A percentile compares a stretch with the other conserved stretches of the same genome.
These are phyloP conservation scores for Notothenia coriiceps DNA, from an alignment of 2,113 vertebrate genomes.

Conservation along the genomic window DNA sequence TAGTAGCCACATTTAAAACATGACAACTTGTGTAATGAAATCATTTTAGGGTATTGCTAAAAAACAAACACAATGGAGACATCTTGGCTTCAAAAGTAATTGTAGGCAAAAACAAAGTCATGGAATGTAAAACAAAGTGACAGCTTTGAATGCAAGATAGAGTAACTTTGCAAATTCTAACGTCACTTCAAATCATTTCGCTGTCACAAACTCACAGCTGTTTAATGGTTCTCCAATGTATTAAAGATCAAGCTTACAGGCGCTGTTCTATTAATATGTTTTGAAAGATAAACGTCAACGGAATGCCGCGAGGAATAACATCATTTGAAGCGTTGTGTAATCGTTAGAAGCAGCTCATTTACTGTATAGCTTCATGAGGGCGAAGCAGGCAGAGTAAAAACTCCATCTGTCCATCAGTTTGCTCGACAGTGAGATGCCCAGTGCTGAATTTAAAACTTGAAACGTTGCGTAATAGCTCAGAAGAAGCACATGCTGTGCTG, in stretches of 20 bases:
- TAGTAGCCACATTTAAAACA: not conserved
- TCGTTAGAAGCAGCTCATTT: conserved; percentile 9
- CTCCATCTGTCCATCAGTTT: too few relatives aligned
- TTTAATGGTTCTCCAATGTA: conserved; percentile 21
- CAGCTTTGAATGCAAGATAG: conserved; percentile 15
- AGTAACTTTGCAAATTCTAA: conserved; percentile 23
- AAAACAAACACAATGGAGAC: not conserved
- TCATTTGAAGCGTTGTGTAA: not conserved
- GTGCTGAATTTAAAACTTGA: conserved; percentile 25
- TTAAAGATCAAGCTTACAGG: conserved; percentile 37
- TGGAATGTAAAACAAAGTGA: conserved; percentile 11
- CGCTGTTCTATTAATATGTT: conserved; percentile 24
- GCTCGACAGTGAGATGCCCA: conserved; percentile 5
- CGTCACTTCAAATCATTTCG: conserved; percentile 2
- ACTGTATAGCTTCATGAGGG: not conserved
- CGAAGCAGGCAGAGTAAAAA: conserved; percentile 4
- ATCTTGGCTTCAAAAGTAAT: conserved; percentile 6
- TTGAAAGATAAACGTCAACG: conserved; percentile 17
- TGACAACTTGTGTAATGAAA: conserved; percentile 4
- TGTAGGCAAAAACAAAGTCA: not conserved
- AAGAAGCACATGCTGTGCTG: not conserved
- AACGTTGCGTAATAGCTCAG: conserved; percentile 25
- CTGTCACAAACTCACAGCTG: conserved; percentile 1
- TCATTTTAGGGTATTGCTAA: not conserved
- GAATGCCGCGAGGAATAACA: not conserved